Evolutionary conservation across 2,797 vertebrate species (phyloP).

Genomic region (Pseudochaenichthys georgianus): DNA sequence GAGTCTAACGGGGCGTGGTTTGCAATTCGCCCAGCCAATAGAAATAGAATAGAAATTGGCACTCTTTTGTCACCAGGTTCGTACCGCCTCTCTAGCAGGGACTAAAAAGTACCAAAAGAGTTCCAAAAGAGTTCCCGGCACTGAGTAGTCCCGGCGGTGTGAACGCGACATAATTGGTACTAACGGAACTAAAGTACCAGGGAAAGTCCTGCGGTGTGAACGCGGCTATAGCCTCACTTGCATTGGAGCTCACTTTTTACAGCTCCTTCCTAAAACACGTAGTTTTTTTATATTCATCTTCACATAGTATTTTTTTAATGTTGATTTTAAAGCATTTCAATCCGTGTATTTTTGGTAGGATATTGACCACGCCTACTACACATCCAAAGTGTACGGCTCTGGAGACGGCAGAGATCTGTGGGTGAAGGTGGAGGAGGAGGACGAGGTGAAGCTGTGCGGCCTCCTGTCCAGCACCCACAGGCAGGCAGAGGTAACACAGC

Average conservation of each 20-base stretch:
- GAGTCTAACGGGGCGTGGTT: no score
- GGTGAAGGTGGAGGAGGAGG: slow-evolving; percentile 91
- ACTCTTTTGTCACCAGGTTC: no score
- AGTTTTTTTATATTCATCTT: no score
- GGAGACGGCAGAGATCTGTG: slow-evolving; percentile 90
- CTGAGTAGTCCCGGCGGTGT: no score
- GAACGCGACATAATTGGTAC: no score
- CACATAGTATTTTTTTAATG: background rate
- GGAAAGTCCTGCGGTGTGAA: no score
- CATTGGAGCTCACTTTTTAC: background rate
- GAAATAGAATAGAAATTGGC: no score
- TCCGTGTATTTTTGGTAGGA: slow-evolving; percentile 79
- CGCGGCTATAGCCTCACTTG: background rate
- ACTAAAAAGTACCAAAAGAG: no score
- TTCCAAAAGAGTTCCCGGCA: no score
- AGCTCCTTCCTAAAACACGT: background rate
- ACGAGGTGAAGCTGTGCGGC: slow-evolving; percentile 88
- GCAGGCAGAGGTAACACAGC: slow-evolving; percentile 87
- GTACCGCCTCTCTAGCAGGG: no score
- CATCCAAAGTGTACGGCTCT: slow-evolving; percentile 89
- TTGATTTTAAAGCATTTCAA: background rate
- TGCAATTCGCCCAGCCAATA: no score
- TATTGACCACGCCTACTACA: slow-evolving; percentile 94
- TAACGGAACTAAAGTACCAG: no score
- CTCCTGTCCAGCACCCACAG: slow-evolving; percentile 92